Conservation (phyloP, 2,888 invertebrate genomes). For the Diplolepis rosae region DNA sequence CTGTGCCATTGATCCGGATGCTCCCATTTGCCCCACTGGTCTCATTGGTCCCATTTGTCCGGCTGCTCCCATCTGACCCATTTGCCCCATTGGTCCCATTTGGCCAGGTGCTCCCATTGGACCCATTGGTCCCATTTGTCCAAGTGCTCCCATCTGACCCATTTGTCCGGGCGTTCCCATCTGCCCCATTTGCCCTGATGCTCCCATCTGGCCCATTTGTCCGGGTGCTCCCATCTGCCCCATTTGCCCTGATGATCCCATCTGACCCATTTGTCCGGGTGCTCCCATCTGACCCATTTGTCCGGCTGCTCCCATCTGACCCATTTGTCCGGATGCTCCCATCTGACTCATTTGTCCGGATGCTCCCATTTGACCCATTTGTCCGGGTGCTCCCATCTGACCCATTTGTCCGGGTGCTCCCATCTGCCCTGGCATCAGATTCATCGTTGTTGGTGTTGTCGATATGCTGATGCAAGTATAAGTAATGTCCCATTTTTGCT, state of each 20-base stretch:
- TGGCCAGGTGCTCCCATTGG: neutral
- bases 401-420: neutral
- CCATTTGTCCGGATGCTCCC: neutral
- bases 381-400: neutral
- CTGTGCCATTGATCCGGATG: neutral
- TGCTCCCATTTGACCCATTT: neutral
- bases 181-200: no score
- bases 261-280: neutral
- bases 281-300: neutral
- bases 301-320: neutral
- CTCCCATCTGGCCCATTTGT: neutral
- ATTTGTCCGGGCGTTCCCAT: neutral
- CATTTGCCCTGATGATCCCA: neutral
- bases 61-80: neutral
- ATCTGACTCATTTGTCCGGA: neutral
- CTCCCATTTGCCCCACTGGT: neutral
- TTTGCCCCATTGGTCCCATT: neutral
- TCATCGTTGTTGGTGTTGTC: neutral
- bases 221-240: neutral
- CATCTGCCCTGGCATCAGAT: neutral
- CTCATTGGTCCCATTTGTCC: neutral
- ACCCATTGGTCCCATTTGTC: neutral
- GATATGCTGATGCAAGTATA: constrained; percentile 59
- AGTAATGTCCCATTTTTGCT: constrained; percentile 61
- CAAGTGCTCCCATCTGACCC: neutral